Evolutionary conservation across 2,113 vertebrate species (phyloP).

Genomic region (Steatornis caripensis): DNA sequence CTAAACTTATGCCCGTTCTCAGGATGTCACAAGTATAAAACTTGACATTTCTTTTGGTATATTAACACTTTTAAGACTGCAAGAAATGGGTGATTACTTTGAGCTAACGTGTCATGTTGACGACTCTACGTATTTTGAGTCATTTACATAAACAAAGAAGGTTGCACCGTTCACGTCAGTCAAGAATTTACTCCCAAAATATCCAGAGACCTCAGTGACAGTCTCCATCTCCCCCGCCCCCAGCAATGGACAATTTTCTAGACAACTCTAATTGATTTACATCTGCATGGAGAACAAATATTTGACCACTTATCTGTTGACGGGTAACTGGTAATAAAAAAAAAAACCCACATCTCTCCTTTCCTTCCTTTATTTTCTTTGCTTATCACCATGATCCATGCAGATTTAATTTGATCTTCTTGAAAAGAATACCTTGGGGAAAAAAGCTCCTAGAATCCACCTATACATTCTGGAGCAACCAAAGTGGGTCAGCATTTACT

Average conservation of each 20-base stretch:
- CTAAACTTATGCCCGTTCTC: background rate
- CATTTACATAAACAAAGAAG: background rate
- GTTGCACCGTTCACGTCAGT: background rate
- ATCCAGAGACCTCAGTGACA: background rate
- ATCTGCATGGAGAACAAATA: background rate
- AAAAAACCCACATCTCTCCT: rapidly evolving
- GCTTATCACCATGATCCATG: background rate
- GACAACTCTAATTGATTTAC: background rate
- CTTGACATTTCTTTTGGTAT: background rate
- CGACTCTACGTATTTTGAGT: background rate
- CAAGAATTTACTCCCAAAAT: background rate
- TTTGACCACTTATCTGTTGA: background rate
- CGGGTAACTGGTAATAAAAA: background rate
- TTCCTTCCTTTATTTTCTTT: background rate
- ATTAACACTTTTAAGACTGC: background rate
- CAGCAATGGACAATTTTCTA: background rate
- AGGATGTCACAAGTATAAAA: background rate
- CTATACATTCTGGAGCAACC: background rate
- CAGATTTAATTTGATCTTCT: background rate
- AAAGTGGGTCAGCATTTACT: background rate
- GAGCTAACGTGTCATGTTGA: background rate
- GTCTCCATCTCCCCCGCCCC: background rate
- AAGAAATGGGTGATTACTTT: background rate
- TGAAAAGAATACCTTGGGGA: background rate
- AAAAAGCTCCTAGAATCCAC: background rate